Conservation (phyloP, 2,113 vertebrate species). For the Eublepharis macularius region DNA sequence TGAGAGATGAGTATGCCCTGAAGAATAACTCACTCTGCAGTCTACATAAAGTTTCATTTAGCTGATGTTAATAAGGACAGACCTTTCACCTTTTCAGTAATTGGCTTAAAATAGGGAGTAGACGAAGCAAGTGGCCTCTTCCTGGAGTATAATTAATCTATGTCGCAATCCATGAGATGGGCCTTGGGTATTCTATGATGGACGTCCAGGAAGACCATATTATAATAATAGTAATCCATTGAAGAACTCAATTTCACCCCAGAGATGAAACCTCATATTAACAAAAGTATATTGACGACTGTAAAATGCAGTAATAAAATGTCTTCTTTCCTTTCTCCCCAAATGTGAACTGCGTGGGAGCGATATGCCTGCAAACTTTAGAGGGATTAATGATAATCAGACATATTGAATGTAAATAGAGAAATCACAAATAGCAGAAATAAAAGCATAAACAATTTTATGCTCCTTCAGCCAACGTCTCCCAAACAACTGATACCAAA, state of each 20-base stretch:
- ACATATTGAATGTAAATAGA: background rate
- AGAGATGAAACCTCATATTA: slow-evolving; percentile 24
- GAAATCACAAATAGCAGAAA: background rate
- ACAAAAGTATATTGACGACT: slow-evolving; percentile 3
- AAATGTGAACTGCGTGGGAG: background rate
- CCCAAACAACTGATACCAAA: no score
- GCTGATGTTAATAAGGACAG: slow-evolving; percentile 15
- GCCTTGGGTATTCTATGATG: slow-evolving; percentile 16
- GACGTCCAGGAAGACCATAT: slow-evolving; percentile 9
- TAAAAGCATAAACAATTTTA: background rate
- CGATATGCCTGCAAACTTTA: background rate
- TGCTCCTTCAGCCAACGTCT: no score
- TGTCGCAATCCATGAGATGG: slow-evolving; percentile 16
- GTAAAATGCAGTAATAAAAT: background rate
- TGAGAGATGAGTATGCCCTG: background rate
- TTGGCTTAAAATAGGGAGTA: slow-evolving; percentile 36
- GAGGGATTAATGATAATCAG: background rate
- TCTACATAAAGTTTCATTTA: slow-evolving; percentile 34
- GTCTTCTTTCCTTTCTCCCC: background rate
- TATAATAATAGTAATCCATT: slow-evolving; percentile 33
- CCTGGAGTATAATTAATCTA: background rate
- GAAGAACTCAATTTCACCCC: slow-evolving; percentile 32
- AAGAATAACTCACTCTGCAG: slow-evolving; percentile 1
- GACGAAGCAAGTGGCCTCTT: slow-evolving; percentile 16
- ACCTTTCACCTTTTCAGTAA: slow-evolving; percentile 28